Percentiles rank a stretch among this genome's conserved stretches.
Evolutionary conservation across 2,888 invertebrate species (phyloP).

Genomic region (Theodoxus fluviatilis): DNA sequence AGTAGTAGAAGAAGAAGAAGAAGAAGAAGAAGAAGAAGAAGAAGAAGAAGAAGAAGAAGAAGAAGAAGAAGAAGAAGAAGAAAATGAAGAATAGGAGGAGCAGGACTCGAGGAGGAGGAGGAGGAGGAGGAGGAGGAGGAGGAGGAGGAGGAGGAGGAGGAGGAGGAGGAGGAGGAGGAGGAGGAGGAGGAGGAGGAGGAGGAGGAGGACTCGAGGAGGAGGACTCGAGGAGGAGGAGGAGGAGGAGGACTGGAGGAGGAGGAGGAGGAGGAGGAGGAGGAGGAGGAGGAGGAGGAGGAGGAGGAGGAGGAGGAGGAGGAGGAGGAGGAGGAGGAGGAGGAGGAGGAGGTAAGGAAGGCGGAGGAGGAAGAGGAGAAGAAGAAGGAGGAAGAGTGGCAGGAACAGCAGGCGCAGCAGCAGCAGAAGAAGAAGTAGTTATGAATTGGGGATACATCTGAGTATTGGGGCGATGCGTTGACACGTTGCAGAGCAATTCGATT

Average conservation of each 20-base stretch:
- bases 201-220: neutral
- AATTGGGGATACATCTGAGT: too few relatives aligned
- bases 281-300: constrained; percentile 12
- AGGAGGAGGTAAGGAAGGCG: too few relatives aligned
- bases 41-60: constrained; percentile 18
- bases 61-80: constrained; percentile 4
- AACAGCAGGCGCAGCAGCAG: too few relatives aligned
- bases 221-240: constrained; percentile 8
- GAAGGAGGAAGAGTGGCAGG: too few relatives aligned
- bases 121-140: neutral
- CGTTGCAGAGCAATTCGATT: too few relatives aligned
- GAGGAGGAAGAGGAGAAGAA: too few relatives aligned
- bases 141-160: neutral
- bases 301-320: constrained; percentile 14
- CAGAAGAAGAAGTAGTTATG: too few relatives aligned
- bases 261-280: constrained; percentile 5
- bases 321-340: too few relatives aligned
- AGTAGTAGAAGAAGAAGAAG: constrained; percentile 5
- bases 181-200: neutral
- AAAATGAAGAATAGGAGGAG: neutral
- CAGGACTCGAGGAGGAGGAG: neutral
- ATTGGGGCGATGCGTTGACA: too few relatives aligned
- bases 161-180: neutral
- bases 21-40: constrained; percentile 19
- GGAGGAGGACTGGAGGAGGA: neutral